phyloP scores from a whole-genome alignment of 2,113 vertebrate species.

The Lota lota region DNA sequence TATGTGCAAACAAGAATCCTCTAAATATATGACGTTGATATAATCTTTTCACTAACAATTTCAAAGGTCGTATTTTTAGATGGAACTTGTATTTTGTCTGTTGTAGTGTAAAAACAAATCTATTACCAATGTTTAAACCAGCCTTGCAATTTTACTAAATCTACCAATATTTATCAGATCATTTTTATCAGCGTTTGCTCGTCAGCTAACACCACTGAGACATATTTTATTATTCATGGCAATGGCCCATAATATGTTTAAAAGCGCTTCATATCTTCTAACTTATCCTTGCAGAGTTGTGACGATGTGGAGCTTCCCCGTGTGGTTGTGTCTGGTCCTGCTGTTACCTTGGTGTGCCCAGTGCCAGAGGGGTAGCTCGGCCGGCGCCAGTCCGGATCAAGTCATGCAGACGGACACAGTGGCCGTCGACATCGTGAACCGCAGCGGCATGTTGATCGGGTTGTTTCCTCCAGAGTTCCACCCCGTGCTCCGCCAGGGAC shows the following conservation, averaged over 20 bases:
- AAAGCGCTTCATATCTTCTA: neutral
- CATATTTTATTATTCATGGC: no score
- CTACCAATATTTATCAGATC: no score
- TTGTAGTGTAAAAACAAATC: no score
- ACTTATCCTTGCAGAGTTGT: conserved; percentile 28
- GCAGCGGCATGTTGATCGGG: conserved; percentile 28
- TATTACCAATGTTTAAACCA: no score
- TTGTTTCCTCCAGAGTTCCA: conserved; percentile 48
- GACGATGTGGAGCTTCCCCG: conserved; percentile 55
- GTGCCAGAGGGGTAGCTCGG: conserved; percentile 39
- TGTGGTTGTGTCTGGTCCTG: conserved; percentile 62
- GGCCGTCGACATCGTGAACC: conserved; percentile 50
- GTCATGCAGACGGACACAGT: conserved; percentile 45
- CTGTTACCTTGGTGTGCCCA: conserved; percentile 56
- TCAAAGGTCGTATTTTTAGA: no score
- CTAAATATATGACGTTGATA: no score
- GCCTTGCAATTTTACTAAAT: no score
- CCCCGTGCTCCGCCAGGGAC: conserved; percentile 26
- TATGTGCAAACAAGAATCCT: no score
- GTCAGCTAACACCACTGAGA: no score
- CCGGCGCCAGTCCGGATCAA: conserved; percentile 32
- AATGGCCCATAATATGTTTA: neutral
- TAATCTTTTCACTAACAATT: no score
- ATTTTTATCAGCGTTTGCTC: no score
- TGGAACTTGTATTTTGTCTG: no score